Conservation (phyloP, 2,113 vertebrate species). For the Asarcornis scutulata region DNA sequence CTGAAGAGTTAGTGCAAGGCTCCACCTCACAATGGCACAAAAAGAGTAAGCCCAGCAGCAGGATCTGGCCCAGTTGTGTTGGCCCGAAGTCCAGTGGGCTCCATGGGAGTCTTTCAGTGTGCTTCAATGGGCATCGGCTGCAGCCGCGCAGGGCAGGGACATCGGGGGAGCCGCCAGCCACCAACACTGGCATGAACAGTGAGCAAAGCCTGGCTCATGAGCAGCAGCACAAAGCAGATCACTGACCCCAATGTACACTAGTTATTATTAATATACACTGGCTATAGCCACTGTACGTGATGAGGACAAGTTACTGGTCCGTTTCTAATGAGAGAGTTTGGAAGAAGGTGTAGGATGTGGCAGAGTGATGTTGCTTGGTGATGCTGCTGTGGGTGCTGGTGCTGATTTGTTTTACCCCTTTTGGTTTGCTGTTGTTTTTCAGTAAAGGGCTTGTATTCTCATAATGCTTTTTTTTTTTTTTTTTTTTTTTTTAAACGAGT, state of each 20-base stretch:
- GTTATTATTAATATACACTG: too few relatives aligned
- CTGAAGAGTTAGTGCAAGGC: rapidly evolving
- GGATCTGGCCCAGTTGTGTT: not conserved
- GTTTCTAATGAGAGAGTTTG: not conserved
- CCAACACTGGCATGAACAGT: rapidly evolving
- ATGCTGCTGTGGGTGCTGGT: not conserved
- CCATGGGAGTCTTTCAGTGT: rapidly evolving
- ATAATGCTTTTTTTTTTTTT: not conserved
- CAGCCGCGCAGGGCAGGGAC: not conserved
- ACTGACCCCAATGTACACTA: rapidly evolving
- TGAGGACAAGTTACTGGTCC: not conserved
- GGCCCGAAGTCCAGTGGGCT: not conserved
- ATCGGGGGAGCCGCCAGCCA: rapidly evolving
- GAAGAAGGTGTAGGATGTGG: not conserved
- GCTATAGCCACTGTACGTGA: rapidly evolving
- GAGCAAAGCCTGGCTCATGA: rapidly evolving
- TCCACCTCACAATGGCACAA: not conserved
- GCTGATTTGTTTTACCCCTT: not conserved
- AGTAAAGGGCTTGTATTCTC: not conserved
- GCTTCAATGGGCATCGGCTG: not conserved
- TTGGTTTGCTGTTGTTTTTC: not conserved
- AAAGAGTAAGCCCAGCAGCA: not conserved
- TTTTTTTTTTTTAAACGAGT: not conserved
- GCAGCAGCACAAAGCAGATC: not conserved
- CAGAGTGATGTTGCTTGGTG: too few relatives aligned